These are phyloP conservation scores for Caenorhabditis briggsae DNA, from an alignment of 1,140 invertebrate genomes.

Conservation along the genomic window DNA sequence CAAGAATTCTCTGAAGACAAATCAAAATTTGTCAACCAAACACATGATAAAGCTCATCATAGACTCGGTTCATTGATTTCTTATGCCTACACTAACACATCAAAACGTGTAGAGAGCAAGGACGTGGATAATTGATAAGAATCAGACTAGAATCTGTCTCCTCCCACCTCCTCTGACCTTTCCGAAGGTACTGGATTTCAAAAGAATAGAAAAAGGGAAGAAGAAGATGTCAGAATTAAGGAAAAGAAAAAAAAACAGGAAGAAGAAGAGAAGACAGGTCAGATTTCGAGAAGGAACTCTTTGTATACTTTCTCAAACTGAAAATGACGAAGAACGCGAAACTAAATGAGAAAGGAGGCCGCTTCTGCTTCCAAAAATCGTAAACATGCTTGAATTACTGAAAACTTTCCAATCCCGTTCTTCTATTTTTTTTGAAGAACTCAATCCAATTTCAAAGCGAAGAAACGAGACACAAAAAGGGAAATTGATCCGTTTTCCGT, in stretches of 20 bases:
- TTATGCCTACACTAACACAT: not conserved
- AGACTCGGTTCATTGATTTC: not conserved
- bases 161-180: not conserved
- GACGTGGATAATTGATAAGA: conserved; percentile 22
- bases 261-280: not conserved
- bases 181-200: not conserved
- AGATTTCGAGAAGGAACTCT: not conserved
- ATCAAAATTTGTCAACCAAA: too few relatives aligned
- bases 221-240: not conserved
- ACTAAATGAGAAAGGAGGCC: not conserved
- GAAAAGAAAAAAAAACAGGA: not conserved
- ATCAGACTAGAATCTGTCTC: conserved; percentile 12
- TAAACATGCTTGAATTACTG: conserved; percentile 39
- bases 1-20: not conserved
- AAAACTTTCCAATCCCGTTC: conserved; percentile 1
- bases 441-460: conserved; percentile 5
- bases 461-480: conserved; percentile 4
- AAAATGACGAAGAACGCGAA: not conserved
- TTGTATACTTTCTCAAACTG: not conserved
- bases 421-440: not conserved
- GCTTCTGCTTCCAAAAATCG: conserved; percentile 20
- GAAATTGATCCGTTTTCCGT: conserved; percentile 15
- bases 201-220: too few relatives aligned
- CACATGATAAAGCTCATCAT: not conserved
- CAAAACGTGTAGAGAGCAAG: not conserved